Evolutionary conservation across 2,888 invertebrate species (phyloP), one percentile per base, ranked within the genome.

Genomic region (Agonopterix arenella): DNA sequence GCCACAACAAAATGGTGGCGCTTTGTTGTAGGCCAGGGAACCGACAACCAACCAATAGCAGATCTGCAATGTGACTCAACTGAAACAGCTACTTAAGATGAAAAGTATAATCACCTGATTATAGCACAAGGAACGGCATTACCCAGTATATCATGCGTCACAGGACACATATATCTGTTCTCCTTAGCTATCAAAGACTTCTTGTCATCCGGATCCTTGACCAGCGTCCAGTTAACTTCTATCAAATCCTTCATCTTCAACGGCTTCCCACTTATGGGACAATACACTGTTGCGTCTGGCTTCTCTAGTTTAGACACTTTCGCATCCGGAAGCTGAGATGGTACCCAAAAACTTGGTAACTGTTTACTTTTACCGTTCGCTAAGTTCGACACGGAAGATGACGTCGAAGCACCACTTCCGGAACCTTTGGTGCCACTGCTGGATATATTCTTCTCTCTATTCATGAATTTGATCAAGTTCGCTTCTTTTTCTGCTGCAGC

Each of bases 311-410:
- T 93, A 0, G 92, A 88, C 50, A 85, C 73, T 58, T 94, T 94
- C 0, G 97, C 96, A 70, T 95, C 93, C 0, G 98, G 98, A 8
- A 98, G 94, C 75, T 98, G 93, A 0, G 96, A 95, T 0, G 99
- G 99, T 51, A 99, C 91, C 99, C 99, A 99, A 79, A 98, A 99
- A 82, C 97, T 97, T 0, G 98, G 98, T 44, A 98, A 82, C 57
- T 93, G 86, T 71, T 96, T 96, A 52, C 96, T 93, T 67, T 93
- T 92, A 0, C 93, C 93, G 64, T 93, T 92, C 0, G 91, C 90
- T 91, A 96, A 93, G 70, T 97, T 97, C 1, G 96, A 96, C 16
- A 96, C 91, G 0, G 93, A 93, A 10, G 76, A 71, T 9, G 85
- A 76, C 1, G 82, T 66, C 0, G 73, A 68, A 4, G 73, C 58